These are phyloP conservation scores for Rhegmatorhina hoffmannsi DNA, from an alignment of 2,113 vertebrate genomes.

Conservation along the genomic window DNA sequence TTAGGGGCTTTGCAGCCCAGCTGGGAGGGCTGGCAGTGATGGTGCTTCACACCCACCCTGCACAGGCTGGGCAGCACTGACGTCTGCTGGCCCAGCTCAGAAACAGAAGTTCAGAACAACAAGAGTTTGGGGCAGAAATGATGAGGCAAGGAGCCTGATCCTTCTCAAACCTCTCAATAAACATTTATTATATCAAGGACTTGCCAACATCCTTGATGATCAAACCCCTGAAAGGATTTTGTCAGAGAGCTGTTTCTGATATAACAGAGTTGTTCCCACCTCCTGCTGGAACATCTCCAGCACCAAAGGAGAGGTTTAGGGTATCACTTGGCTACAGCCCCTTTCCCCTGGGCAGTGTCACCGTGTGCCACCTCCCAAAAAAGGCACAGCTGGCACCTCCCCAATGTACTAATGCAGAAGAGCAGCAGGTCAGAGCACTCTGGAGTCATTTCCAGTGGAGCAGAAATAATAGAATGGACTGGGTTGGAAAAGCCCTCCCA, in stretches of 20 bases:
- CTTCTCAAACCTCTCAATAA: background rate
- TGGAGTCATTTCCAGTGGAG: background rate
- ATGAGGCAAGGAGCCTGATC: background rate
- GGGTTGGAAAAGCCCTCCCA: too few relatives aligned
- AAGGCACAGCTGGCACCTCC: background rate
- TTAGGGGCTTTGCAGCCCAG: background rate
- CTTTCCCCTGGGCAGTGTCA: background rate
- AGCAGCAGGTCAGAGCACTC: background rate
- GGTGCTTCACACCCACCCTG: background rate
- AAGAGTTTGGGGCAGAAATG: background rate
- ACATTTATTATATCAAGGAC: background rate
- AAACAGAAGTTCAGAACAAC: background rate
- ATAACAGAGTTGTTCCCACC: background rate
- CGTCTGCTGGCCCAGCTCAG: constrained; percentile 1
- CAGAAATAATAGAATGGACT: too few relatives aligned
- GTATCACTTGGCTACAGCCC: background rate
- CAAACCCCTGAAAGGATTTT: background rate
- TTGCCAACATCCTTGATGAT: background rate
- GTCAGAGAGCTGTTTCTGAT: background rate
- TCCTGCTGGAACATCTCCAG: background rate
- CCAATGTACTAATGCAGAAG: background rate
- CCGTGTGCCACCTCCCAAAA: background rate
- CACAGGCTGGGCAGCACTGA: background rate
- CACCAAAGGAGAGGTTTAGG: background rate
- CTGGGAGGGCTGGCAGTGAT: background rate